Evolutionary conservation across 2,113 vertebrate species (phyloP).

Genomic region (Microtus pennsylvanicus): DNA sequence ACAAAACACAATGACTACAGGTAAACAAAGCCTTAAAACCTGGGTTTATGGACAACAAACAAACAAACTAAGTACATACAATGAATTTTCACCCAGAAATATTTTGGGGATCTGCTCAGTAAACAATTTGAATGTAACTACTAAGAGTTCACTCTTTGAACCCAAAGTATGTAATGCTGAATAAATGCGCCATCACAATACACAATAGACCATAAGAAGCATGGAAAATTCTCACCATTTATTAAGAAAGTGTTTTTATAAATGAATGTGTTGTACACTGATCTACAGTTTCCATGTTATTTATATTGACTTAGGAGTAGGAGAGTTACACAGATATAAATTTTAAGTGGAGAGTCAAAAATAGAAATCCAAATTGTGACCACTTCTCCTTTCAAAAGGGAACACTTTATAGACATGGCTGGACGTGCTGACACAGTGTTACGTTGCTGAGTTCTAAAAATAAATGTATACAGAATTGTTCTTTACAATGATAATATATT

Average conservation of each 20-base stretch:
- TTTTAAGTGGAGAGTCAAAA: constrained; percentile 20
- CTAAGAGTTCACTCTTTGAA: background rate
- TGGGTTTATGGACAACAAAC: no score
- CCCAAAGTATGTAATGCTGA: background rate
- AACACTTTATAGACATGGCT: constrained; percentile 61
- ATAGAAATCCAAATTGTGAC: background rate
- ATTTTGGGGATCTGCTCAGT: background rate
- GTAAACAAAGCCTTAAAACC: background rate
- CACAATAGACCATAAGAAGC: background rate
- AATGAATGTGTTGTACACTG: background rate
- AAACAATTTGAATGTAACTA: background rate
- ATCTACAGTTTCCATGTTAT: background rate
- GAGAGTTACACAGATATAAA: background rate
- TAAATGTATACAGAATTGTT: constrained; percentile 61
- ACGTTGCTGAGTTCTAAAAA: constrained; percentile 66
- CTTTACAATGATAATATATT: constrained; percentile 67
- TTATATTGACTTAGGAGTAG: background rate
- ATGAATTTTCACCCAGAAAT: background rate
- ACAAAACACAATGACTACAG: background rate
- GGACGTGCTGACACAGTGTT: constrained; percentile 69
- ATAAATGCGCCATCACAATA: background rate
- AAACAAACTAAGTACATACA: no score
- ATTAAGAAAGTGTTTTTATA: background rate
- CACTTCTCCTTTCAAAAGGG: background rate
- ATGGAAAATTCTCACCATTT: background rate